Base-by-base conservation (phyloP, 2,888 invertebrate genomes). In the Drosophila histrio region DNA sequence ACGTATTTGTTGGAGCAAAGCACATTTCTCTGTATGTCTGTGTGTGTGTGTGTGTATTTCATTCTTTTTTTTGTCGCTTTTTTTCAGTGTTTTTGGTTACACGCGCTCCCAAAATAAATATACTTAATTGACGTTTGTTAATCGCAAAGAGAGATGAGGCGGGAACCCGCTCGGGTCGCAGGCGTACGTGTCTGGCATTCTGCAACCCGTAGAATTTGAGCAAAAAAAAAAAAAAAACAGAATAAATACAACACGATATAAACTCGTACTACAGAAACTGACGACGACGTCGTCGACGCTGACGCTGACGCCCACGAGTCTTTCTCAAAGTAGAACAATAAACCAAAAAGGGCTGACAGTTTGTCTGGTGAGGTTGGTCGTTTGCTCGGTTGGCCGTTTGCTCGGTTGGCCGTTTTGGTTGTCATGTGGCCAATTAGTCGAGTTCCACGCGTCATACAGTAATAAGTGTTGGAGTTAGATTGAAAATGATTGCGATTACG, bases 51-150 rank as follows among this genome's bases (percentile, higher is more conserved):
- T 61, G 21, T 58, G 3, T 30, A 5, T 32, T 13, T 52, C 17
- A 39, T 54, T 39, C 15, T 17, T 22, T 36, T 15, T 22, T 41
- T 5, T 43, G 2, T 26, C 17, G 13, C 22, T 30, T 13, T 60
- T 39, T 5, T 22, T 19, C 30, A 46, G 13, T 54, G 21, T 56
- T 43, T 58, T 71, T 61, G 62, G 62, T 83, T 77, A 87, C 81
- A 81, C 87, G 87, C 87, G 87, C 78, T 69, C 68, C 87, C 62
- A 71, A 74, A 82, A 86, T 79, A 83, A 79, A 83, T 82, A 72
- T 67, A 86, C 77, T 85, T 86, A 83, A 83, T 86, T 85, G 88
- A 85, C 83, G 79, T 87, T 87, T 86, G 69, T 85, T 74, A 87
- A 81, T 80, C 72, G 82, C 62, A 57, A 56, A 50, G 44, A 56